phyloP scores from a whole-genome alignment of 92 coral and sea anemone genomes.

The Phymanthus crucifer region DNA sequence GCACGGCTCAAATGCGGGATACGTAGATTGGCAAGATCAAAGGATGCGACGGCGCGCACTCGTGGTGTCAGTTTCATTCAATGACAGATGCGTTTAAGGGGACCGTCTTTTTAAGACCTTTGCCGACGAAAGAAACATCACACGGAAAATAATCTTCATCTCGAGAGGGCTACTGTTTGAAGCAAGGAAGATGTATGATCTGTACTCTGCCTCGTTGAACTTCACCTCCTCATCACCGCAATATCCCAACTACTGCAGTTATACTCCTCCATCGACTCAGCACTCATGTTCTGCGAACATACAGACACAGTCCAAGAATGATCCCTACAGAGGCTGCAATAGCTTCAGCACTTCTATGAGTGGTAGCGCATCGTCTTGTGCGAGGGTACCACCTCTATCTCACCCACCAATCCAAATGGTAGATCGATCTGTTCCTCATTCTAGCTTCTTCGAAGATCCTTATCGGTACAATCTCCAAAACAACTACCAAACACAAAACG shows the following conservation, averaged over 20 bases:
- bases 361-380: slow-evolving; percentile 9
- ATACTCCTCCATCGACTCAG: slow-evolving; percentile 5
- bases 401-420: slow-evolving; percentile 33
- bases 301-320: slow-evolving; percentile 14
- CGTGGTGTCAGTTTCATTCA: slow-evolving; percentile 47
- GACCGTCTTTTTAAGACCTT: slow-evolving; percentile 39
- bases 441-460: slow-evolving; percentile 22
- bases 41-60: slow-evolving; percentile 19
- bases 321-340: slow-evolving; percentile 27
- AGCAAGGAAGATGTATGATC: slow-evolving; percentile 66
- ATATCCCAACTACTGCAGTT: slow-evolving; percentile 20
- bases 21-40: slow-evolving; percentile 43
- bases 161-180: slow-evolving; percentile 9
- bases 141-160: slow-evolving; percentile 15
- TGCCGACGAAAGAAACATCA: slow-evolving; percentile 49
- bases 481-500: slow-evolving; percentile 3
- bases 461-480: slow-evolving; percentile 2
- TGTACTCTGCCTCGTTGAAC: slow-evolving; percentile 60
- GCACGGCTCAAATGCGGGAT: slow-evolving; percentile 35
- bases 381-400: slow-evolving; percentile 46
- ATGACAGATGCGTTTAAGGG: slow-evolving; percentile 44
- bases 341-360: slow-evolving; percentile 9
- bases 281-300: slow-evolving; percentile 36
- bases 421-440: slow-evolving; percentile 16
- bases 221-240: slow-evolving; percentile 33